phyloP scores from a whole-genome alignment of 2,888 invertebrate species.

The Germaria angustata region DNA sequence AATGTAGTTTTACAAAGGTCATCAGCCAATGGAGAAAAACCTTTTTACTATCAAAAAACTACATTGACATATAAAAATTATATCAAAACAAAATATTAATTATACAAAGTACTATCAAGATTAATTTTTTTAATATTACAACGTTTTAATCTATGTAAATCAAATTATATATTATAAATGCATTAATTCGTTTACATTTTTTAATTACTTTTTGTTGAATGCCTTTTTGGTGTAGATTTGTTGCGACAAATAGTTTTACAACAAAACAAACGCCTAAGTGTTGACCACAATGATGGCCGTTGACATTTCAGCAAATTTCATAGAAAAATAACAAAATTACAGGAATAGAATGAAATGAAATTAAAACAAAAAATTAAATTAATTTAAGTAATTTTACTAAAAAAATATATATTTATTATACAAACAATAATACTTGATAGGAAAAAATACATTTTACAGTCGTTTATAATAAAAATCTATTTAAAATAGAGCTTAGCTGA shows the following conservation, averaged over 20 bases:
- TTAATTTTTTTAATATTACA: neutral
- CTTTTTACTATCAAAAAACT: no score
- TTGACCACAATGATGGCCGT: conserved; percentile 69
- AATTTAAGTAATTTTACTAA: conserved; percentile 57
- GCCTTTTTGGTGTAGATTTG: neutral
- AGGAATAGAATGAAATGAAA: conserved; percentile 57
- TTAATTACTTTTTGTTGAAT: neutral
- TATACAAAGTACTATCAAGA: no score
- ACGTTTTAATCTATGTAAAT: neutral
- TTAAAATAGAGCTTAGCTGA: conserved; percentile 61
- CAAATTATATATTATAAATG: neutral
- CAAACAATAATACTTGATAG: conserved; percentile 36
- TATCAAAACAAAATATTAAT: no score
- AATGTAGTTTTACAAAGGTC: no score
- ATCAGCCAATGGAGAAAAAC: no score
- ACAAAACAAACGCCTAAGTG: conserved; percentile 54
- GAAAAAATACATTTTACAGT: conserved; percentile 26
- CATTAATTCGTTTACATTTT: conserved; percentile 9
- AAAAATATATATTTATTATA: conserved; percentile 21
- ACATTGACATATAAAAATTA: no score
- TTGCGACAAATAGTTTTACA: conserved; percentile 26
- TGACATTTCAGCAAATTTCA: conserved; percentile 68
- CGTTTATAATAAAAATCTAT: conserved; percentile 49
- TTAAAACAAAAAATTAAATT: conserved; percentile 48
- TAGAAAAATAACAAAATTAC: conserved; percentile 61